These are phyloP conservation scores for Gorsachius magnificus DNA, from an alignment of 2,797 vertebrate genomes.

Conservation along the genomic window DNA sequence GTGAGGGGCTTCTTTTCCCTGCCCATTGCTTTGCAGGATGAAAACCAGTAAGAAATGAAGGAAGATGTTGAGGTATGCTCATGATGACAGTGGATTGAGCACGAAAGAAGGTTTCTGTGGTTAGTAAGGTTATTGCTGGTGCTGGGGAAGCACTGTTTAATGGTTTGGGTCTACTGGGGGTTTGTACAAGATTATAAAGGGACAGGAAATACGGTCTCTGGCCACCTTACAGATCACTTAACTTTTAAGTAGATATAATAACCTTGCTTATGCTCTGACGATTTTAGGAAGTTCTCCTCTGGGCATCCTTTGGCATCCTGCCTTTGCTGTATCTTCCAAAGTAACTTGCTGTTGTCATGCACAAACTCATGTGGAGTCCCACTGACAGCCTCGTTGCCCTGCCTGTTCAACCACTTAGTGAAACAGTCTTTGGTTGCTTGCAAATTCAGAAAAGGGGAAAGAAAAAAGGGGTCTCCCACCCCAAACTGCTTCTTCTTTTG, in stretches of 20 bases:
- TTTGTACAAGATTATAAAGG: neutral
- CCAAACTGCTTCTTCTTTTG: neutral
- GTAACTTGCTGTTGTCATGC: neutral
- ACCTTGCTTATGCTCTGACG: conserved; percentile 17
- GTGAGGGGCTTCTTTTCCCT: neutral
- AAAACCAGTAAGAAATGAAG: neutral
- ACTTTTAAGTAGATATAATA: conserved; percentile 32
- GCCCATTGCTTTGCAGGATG: neutral
- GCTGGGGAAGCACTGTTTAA: neutral
- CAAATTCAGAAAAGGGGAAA: fast-evolving
- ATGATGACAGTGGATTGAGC: neutral
- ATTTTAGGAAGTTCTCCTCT: conserved; percentile 21
- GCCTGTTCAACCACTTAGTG: neutral
- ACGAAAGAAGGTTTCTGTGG: neutral
- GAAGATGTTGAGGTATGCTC: fast-evolving
- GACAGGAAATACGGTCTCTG: neutral
- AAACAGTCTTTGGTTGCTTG: neutral
- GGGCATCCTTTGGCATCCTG: neutral
- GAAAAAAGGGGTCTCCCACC: fast-evolving
- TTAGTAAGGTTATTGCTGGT: neutral
- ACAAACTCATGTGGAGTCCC: neutral
- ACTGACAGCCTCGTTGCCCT: neutral
- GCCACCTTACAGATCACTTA: conserved; percentile 34
- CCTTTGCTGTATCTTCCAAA: neutral
- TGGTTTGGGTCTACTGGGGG: neutral